Evolutionary conservation across 2,888 invertebrate genomes (phyloP), one percentile per base, ranked within the genome.

Genomic region (Chromoteleia sp.): DNA sequence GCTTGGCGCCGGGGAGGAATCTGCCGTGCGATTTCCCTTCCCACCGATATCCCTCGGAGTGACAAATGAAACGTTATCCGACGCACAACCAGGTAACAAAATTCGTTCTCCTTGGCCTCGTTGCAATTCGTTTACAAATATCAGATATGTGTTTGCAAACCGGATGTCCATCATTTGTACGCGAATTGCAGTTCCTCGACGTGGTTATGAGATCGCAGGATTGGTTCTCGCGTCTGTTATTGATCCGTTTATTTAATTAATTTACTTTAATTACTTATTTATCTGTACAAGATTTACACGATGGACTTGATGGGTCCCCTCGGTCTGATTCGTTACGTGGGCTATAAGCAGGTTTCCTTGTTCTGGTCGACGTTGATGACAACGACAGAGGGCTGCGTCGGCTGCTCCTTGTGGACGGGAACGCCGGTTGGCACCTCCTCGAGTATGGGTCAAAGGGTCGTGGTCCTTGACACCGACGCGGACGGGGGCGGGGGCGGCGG

Each of bases 361-460:
- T 88, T 90, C 83, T 90, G 87, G 76, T 85, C 84, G 84, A 87
- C 88, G 82, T 88, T 89, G 84, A 88, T 86, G 84, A 88, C 84
- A 59, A 89, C 88, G 33, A 87, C 84, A 61, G 88, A 87, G 73
- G 89, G 86, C 83, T 90, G 89, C 56, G 87, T 85, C 76, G 87
- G 85, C 77, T 87, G 86, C 61, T 89, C 89, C 83, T 89, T 90
- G 67, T 87, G 87, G 71, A 84, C 85, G 73, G 91, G 91, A 71
- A 90, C 89, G 65, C 90, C 91, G 75, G 89, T 91, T 61, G 91
- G 91, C 80, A 89, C 89, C 88, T 91, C 91, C 81, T 91, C 91
- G 56, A 91, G 90, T 89, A 91, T 91, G 84, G 91, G 91, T 91
- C 91, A 91, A 87, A 91, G 91, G 74, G 91, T 91, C 85, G 91